Base-by-base conservation (phyloP, 2,888 invertebrate genomes). In the Anthrax anthrax region DNA sequence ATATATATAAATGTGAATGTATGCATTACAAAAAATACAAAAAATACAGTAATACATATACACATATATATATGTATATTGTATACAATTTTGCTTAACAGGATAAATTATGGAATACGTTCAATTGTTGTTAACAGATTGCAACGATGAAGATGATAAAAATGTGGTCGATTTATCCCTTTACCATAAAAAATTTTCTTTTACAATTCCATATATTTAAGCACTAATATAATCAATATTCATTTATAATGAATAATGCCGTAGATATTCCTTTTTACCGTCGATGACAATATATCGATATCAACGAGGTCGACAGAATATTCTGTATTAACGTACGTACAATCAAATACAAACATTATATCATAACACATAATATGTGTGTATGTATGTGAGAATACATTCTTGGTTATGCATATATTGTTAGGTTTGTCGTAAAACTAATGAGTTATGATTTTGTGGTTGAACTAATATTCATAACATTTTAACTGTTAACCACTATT, bases 401-500 rank as follows among this genome's bases (percentile, higher is more conserved):
- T n/a, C n/a, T n/a, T n/a, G n/a, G n/a, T n/a, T 27, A 27, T 27
- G 23, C 9, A 27, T 27, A 9, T 27, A 27, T 27, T 9, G 23
- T 27, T 37, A 32, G n/a, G n/a, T n/a, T n/a, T 45, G 43, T 50
- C 50, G 43, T 50, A 50, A 50, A 50, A 39, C 39, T 45, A 40
- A 44, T 50, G 50, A 50, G 37, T 50, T 50, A 50, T 50, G 47
- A 47, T 45, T 45, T 47, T 47, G 46, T 18, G 46, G 46, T 47
- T 47, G 17, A 38, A 6, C n/a, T 38, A 38, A 38, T 38, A 38
- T 38, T 18, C 18, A 13, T 16, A 37, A 12, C 29, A 32, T 32
- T 32, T n/a, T 32, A 32, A 12, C 29, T 32, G 29, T 32, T 32
- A 32, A 32, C 29, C 29, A 32, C 29, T 12, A 32, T 32, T 32